These are phyloP conservation scores for Tauraco hartlaubi DNA, from an alignment of 2,797 vertebrate species.

Conservation along the genomic window DNA sequence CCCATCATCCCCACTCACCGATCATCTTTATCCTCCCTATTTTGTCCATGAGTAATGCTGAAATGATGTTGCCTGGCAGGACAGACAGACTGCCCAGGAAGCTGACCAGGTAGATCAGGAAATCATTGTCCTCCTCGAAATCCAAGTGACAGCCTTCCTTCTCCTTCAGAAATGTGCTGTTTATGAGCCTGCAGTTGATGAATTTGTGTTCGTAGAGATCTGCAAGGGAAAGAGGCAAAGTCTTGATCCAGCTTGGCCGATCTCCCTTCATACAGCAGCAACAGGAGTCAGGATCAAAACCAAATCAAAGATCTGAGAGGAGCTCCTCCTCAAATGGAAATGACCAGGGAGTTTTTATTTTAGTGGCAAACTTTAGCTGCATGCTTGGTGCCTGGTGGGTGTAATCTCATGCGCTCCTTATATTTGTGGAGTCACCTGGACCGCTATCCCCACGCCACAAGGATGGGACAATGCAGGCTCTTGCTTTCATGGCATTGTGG, in stretches of 20 bases:
- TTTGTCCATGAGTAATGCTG: slow-evolving; percentile 96
- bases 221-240: slow-evolving; percentile 65
- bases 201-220: slow-evolving; percentile 95
- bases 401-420: not conserved
- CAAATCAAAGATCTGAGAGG: not conserved
- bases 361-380: not conserved
- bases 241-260: not conserved
- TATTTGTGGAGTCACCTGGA: not conserved
- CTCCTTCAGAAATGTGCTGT: slow-evolving; percentile 87
- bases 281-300: not conserved
- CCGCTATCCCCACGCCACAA: not conserved
- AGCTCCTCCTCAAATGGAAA: not conserved
- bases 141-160: slow-evolving; percentile 95
- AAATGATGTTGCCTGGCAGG: slow-evolving; percentile 95
- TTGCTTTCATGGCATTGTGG: not conserved
- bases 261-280: not conserved
- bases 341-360: not conserved
- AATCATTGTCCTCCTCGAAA: slow-evolving; percentile 95
- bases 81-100: slow-evolving; percentile 95
- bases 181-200: slow-evolving; percentile 89
- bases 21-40: slow-evolving; percentile 95
- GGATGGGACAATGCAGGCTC: not conserved
- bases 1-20: slow-evolving; percentile 78
- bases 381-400: not conserved
- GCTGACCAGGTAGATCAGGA: slow-evolving; percentile 96